phyloP scores from a whole-genome alignment of 2,888 invertebrate genomes.

The Tipula lateralis region DNA sequence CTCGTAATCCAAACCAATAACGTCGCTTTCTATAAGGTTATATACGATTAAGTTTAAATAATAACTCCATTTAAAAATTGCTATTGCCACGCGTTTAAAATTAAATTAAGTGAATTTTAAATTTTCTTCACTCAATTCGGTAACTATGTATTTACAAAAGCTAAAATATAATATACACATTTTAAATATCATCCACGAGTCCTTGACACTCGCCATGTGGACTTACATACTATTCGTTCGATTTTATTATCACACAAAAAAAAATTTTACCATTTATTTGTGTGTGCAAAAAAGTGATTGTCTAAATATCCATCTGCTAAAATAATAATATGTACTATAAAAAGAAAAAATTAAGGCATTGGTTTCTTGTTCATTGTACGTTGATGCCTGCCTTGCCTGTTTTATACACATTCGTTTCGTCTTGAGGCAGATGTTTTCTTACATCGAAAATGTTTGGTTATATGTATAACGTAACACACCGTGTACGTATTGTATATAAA shows the following conservation, averaged over 20 bases:
- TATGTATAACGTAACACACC: background rate
- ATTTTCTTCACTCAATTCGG: too few species aligned
- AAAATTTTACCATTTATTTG: background rate
- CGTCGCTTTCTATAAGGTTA: too few species aligned
- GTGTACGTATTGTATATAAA: background rate
- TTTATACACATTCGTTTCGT: slow-evolving; percentile 1
- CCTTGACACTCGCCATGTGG: background rate
- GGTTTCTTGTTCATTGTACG: background rate
- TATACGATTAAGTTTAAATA: too few species aligned
- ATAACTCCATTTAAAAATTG: background rate
- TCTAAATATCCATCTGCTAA: slow-evolving; percentile 14
- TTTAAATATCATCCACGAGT: background rate
- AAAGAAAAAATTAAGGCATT: slow-evolving; percentile 19
- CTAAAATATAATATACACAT: background rate
- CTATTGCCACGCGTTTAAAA: background rate
- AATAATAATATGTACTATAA: background rate
- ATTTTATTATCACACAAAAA: background rate
- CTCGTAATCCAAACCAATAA: too few species aligned
- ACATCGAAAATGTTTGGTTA: background rate
- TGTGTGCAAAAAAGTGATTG: background rate
- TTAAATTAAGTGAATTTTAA: too few species aligned
- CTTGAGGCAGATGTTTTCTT: background rate
- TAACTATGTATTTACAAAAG: background rate
- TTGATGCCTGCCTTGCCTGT: slow-evolving; percentile 1
- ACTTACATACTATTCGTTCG: background rate